phyloP scores from a whole-genome alignment of 92 coral and sea anemone genomes.

The Porites cylindrica region DNA sequence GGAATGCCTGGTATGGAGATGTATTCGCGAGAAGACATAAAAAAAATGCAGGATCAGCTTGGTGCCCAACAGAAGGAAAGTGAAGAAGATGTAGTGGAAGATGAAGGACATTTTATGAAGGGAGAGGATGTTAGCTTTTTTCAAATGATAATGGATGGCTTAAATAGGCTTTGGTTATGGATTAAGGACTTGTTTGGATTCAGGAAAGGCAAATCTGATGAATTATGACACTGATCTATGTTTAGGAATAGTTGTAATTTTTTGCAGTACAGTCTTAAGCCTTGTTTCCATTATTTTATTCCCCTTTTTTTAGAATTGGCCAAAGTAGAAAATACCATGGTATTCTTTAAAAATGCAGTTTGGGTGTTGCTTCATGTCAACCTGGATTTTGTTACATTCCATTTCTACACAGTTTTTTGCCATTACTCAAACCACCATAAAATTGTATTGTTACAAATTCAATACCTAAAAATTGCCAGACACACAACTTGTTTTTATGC shows the following conservation, averaged over 20 bases:
- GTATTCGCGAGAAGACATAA: conserved; percentile 97
- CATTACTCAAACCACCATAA: too few relatives aligned
- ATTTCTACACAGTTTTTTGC: too few relatives aligned
- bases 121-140: conserved; percentile 80
- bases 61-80: conserved; percentile 58
- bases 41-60: conserved; percentile 81
- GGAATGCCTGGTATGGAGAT: conserved; percentile 99
- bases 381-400: too few relatives aligned
- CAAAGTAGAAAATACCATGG: too few relatives aligned
- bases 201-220: conserved; percentile 53
- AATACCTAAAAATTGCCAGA: too few relatives aligned
- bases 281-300: too few relatives aligned
- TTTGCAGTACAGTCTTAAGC: not conserved
- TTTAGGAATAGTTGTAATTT: not conserved
- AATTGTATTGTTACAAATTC: too few relatives aligned
- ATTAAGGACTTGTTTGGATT: conserved; percentile 70
- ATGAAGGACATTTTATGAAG: conserved; percentile 56
- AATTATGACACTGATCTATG: conserved; percentile 12
- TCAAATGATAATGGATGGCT: conserved; percentile 77
- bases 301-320: too few relatives aligned
- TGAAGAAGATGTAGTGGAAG: conserved; percentile 31
- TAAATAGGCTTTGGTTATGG: conserved; percentile 84
- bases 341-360: too few relatives aligned
- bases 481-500: too few relatives aligned
- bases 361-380: too few relatives aligned